Conservation (phyloP, 1,140 invertebrate genomes). For the Rhyzopertha dominica region DNA sequence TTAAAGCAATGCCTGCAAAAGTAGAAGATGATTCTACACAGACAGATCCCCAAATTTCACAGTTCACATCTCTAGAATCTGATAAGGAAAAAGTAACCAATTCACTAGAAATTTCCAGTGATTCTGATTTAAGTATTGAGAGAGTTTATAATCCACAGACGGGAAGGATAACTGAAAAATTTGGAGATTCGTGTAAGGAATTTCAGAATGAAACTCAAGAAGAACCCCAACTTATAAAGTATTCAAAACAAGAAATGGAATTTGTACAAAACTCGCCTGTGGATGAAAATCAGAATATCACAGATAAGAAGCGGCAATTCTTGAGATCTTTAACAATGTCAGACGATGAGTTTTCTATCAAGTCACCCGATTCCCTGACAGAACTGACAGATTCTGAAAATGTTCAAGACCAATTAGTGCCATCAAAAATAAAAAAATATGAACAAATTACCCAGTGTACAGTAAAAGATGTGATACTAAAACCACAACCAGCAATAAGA, state of each 20-base stretch:
- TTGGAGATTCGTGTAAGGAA: slow-evolving; percentile 14
- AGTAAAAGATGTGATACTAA: too few species aligned
- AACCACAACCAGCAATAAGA: too few species aligned
- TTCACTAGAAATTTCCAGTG: slow-evolving; percentile 27
- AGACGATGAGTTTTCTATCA: too few species aligned
- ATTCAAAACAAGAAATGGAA: slow-evolving; percentile 1
- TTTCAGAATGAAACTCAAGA: background rate
- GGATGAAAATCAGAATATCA: slow-evolving; percentile 19
- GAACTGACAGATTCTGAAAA: slow-evolving; percentile 21
- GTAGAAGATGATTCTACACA: background rate
- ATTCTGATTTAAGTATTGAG: slow-evolving; percentile 35
- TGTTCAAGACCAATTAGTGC: slow-evolving; percentile 10
- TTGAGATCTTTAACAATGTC: too few species aligned
- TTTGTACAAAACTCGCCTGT: background rate
- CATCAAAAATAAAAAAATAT: background rate
- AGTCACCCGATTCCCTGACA: too few species aligned
- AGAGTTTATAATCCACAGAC: slow-evolving; percentile 30
- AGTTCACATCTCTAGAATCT: background rate
- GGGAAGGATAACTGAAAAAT: slow-evolving; percentile 22
- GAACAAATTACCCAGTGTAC: too few species aligned
- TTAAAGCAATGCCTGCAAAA: background rate
- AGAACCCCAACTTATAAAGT: background rate
- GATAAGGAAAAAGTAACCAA: background rate
- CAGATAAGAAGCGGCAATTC: slow-evolving; percentile 18
- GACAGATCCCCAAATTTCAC: background rate